Base-by-base conservation (phyloP, 2,113 vertebrate species). In the Trachemys scripta region DNA sequence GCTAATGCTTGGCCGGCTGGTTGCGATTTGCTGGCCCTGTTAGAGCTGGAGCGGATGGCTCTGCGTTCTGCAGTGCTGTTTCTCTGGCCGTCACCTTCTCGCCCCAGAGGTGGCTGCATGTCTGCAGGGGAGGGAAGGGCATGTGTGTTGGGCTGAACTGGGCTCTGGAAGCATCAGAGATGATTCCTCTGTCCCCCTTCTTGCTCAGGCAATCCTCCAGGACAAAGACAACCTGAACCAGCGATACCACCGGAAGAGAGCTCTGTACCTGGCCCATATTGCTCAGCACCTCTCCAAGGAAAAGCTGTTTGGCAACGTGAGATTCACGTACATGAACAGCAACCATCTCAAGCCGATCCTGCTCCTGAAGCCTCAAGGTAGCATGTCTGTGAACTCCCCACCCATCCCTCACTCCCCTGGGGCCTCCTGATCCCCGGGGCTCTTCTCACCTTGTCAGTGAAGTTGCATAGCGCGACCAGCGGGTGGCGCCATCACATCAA, bases 241-340 rank as follows among this genome's bases (percentile, higher is more conserved):
- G 96, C 99, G 99, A n/a, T 99, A 99, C 97, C 98, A 99, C 12
- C 98, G 99, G 49, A 99, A 99, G 97, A 98, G 99, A 90, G 99
- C 99, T 7, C 98, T 99, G 2, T 99, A 99, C 95, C 96, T 99
- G 82, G 98, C 99, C 12, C 98, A 99, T 85, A 94, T 99, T 0
- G 99, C 99, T 47, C 96, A 98, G 57, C 97, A 99, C 72, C 97
- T 99, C 31, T 85, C 97, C 29, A 97, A 97, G 35, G 98, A 98
- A 27, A 95, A 98, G 7, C 95, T 98, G 62, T 98, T 99, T 1
- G 98, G 99, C 85, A 98, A 98, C 0, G 96, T 99, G 96, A 98
- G 93, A 79, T 99, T 99, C 96, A 98, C 99, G 13, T 99, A 99
- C 96, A 98, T 99, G 93, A 99, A 98, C 88, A 99, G 99, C 92